These are phyloP conservation scores for Drosophila maculinotata DNA, from an alignment of 2,888 invertebrate species.

Conservation along the genomic window DNA sequence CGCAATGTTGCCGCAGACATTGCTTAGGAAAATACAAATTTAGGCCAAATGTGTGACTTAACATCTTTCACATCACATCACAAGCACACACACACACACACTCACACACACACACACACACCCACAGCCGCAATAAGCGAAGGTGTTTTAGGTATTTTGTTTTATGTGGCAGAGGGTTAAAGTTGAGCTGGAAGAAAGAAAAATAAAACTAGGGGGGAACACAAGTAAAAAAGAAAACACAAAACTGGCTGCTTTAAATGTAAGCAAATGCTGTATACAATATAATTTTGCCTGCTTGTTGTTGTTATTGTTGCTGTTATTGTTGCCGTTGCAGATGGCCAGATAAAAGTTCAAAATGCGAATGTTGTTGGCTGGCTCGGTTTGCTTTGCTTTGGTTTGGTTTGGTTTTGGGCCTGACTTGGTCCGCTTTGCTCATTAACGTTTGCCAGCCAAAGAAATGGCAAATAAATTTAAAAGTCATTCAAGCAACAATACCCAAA, in stretches of 20 bases:
- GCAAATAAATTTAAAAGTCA: conserved; percentile 82
- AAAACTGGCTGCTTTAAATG: conserved; percentile 56
- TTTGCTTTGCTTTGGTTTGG: conserved; percentile 1
- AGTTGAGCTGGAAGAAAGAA: conserved; percentile 69
- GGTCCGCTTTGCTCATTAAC: conserved; percentile 72
- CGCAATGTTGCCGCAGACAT: conserved; percentile 33
- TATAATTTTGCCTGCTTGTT: conserved; percentile 64
- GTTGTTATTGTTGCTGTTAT: conserved; percentile 30
- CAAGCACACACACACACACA: conserved; percentile 38
- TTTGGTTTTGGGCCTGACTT: conserved; percentile 15
- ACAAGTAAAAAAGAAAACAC: conserved; percentile 40
- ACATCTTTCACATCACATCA: conserved; percentile 73
- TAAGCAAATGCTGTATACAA: conserved; percentile 72
- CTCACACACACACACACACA: conserved; percentile 37
- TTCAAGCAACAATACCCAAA: conserved; percentile 78
- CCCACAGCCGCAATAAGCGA: conserved; percentile 39
- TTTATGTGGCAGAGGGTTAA: conserved; percentile 73
- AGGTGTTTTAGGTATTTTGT: conserved; percentile 60
- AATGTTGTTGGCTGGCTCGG: conserved; percentile 46
- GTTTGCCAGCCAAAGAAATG: conserved; percentile 75
- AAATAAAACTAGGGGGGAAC: conserved; percentile 49
- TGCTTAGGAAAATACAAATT: conserved; percentile 71
- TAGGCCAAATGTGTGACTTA: conserved; percentile 81
- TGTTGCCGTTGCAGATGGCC: conserved; percentile 66
- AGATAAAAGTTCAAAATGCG: conserved; percentile 79